Evolutionary conservation across 1,140 invertebrate species (phyloP).

Genomic region (Apis mellifera): DNA sequence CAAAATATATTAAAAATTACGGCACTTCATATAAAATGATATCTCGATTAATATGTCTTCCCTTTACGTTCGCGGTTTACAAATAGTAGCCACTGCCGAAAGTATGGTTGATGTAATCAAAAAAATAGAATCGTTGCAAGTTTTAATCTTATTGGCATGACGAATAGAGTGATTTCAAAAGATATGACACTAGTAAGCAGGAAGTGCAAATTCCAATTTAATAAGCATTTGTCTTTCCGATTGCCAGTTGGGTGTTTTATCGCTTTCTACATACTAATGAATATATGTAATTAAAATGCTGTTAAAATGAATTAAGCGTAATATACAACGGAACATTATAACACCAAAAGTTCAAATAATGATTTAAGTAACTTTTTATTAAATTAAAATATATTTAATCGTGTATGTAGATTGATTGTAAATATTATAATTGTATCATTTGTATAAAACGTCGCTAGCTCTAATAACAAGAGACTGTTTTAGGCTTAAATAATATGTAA

Average conservation of each 20-base stretch:
- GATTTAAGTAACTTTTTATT: slow-evolving; percentile 55
- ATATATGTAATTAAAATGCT: slow-evolving; percentile 33
- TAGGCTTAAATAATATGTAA: slow-evolving; percentile 59
- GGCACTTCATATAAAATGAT: neutral
- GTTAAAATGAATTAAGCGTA: slow-evolving; percentile 22
- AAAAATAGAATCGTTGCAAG: neutral
- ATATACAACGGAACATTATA: slow-evolving; percentile 40
- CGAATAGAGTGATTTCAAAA: slow-evolving; percentile 26
- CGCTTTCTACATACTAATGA: slow-evolving; percentile 35
- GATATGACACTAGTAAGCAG: slow-evolving; percentile 18
- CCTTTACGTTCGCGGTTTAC: slow-evolving; percentile 34
- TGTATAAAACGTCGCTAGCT: slow-evolving; percentile 63
- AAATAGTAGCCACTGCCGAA: slow-evolving; percentile 38
- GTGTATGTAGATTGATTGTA: slow-evolving; percentile 66
- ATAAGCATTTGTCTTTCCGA: slow-evolving; percentile 44
- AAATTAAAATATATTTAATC: slow-evolving; percentile 57
- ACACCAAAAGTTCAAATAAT: slow-evolving; percentile 65
- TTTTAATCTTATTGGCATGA: slow-evolving; percentile 51
- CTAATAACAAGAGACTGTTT: slow-evolving; percentile 69
- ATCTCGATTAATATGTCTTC: slow-evolving; percentile 33
- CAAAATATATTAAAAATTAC: slow-evolving; percentile 7
- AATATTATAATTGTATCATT: slow-evolving; percentile 70
- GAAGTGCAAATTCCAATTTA: slow-evolving; percentile 34
- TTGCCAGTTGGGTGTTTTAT: slow-evolving; percentile 31
- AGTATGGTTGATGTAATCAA: slow-evolving; percentile 7